phyloP scores from a whole-genome alignment of 2,888 invertebrate genomes.

The Neoaliturus tenellus region DNA sequence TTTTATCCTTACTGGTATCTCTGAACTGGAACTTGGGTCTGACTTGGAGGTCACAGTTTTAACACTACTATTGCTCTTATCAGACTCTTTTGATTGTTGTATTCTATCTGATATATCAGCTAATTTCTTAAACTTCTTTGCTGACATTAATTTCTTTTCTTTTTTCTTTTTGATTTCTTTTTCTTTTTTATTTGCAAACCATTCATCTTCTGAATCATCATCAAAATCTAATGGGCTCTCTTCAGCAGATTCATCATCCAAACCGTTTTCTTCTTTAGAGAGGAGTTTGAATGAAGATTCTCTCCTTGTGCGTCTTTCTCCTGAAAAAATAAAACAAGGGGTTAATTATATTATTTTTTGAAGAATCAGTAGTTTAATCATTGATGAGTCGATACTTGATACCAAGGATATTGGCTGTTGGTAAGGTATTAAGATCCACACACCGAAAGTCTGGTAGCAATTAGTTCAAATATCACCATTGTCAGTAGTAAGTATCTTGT shows the following conservation, averaged over 20 bases:
- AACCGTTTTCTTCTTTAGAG: constrained; percentile 25
- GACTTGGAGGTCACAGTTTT: not conserved
- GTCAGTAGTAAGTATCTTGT: no score
- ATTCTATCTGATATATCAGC: constrained; percentile 36
- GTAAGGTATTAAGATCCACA: no score
- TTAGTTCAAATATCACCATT: no score
- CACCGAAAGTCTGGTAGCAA: no score
- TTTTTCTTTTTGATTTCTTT: constrained; percentile 50
- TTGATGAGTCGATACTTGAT: no score
- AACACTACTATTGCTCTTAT: not conserved
- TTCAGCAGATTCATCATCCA: constrained; percentile 56
- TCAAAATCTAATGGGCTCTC: constrained; percentile 50
- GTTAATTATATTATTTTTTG: no score
- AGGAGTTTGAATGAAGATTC: constrained; percentile 49
- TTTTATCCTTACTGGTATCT: constrained; percentile 38
- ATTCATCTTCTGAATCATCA: constrained; percentile 62
- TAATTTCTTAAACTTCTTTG: constrained; percentile 45
- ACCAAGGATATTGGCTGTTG: no score
- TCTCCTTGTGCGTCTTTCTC: constrained; percentile 53
- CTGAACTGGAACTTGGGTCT: not conserved
- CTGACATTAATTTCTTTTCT: constrained; percentile 18
- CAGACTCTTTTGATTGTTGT: constrained; percentile 26
- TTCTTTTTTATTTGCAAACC: constrained; percentile 57
- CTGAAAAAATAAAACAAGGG: constrained; percentile 36
- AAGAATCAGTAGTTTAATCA: no score